Conservation (phyloP, 2,797 vertebrate species). For the Lagocephalus sceleratus region DNA sequence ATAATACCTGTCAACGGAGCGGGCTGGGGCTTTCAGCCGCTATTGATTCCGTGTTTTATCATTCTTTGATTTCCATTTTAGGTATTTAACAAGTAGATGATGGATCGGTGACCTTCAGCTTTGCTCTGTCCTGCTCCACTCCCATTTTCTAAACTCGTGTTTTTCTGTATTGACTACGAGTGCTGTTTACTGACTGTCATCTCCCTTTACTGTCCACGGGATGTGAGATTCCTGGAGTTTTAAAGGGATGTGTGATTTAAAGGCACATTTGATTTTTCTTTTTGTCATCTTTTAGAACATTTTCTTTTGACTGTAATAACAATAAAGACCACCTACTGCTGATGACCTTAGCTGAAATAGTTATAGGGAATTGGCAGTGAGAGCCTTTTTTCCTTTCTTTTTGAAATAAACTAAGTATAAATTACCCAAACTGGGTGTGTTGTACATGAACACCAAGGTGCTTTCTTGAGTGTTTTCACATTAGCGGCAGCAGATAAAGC, state of each 20-base stretch:
- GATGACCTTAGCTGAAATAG: too few species aligned
- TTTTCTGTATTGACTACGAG: slow-evolving; percentile 34
- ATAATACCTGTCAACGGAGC: slow-evolving; percentile 71
- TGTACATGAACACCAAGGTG: too few species aligned
- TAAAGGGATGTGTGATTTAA: too few species aligned
- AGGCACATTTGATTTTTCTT: too few species aligned
- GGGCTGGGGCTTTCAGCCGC: slow-evolving; percentile 54
- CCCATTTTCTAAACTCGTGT: slow-evolving; percentile 33
- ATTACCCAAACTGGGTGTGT: too few species aligned
- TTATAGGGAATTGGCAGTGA: not conserved
- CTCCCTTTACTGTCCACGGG: slow-evolving; percentile 4
- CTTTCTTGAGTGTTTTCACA: too few species aligned
- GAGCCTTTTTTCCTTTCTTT: not conserved
- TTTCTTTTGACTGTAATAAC: too few species aligned
- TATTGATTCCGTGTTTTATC: slow-evolving; percentile 75
- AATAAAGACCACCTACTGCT: too few species aligned
- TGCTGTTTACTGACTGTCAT: slow-evolving; percentile 19
- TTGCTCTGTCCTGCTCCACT: slow-evolving; percentile 56
- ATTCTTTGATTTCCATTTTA: slow-evolving; percentile 78
- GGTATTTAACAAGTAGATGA: slow-evolving; percentile 80
- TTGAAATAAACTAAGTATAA: not conserved
- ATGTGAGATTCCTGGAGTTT: slow-evolving; percentile 2
- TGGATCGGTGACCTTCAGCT: slow-evolving; percentile 77
- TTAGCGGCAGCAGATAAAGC: too few species aligned
- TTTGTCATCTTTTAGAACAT: too few species aligned